Base-by-base conservation (phyloP, 2,113 vertebrate genomes). In the Gavialis gangeticus region DNA sequence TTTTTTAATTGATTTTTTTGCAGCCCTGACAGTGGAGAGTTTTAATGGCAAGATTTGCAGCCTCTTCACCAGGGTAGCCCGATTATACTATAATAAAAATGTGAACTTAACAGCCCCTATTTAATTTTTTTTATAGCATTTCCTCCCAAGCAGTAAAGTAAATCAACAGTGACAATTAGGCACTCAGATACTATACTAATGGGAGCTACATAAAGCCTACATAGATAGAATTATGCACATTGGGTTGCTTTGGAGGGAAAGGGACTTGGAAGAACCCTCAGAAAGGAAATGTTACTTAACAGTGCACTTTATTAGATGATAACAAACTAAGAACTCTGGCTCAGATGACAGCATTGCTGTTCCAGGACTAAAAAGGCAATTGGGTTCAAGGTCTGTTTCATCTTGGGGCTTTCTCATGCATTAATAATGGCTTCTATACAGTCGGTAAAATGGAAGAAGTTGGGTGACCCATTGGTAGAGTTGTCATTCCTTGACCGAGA, bases 391-490 rank as follows among this genome's bases (percentile, higher is more conserved):
- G 22, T 57, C 16, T 89, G 63, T 46, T 66, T 71, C 24, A 12
- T 71, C 34, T 71, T 11, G 21, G 25, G 80, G 4, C 64, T 14
- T 79, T 56, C 81, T 75, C 67, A 14, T 87, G 5, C 24, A 84
- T 46, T 46, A 46, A 46, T 46, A 46, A 46, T 46, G 46, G 25
- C 2, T 59, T 34, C 69, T 92, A 58, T 66, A 77, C 66, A 79
- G 59, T 37, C 79, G 1, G 2, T 34, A 17, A n/a, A 78, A 14
- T 6, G 6, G 17, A 55, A 5, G 46, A 22, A 55, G 12, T 3
- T 80, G 81, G 34, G 2, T 76, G 4, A 58, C 0, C 0, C 24
- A n/a, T 58, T 34, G 18, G 4, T 19, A 69, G 56, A 13, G 62
- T 67, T 82, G 16, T 54, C 25, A 11, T 37, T 37, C 37, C 37